Conservation (phyloP, 2,113 vertebrate genomes). For the Vireo altiloquus region DNA sequence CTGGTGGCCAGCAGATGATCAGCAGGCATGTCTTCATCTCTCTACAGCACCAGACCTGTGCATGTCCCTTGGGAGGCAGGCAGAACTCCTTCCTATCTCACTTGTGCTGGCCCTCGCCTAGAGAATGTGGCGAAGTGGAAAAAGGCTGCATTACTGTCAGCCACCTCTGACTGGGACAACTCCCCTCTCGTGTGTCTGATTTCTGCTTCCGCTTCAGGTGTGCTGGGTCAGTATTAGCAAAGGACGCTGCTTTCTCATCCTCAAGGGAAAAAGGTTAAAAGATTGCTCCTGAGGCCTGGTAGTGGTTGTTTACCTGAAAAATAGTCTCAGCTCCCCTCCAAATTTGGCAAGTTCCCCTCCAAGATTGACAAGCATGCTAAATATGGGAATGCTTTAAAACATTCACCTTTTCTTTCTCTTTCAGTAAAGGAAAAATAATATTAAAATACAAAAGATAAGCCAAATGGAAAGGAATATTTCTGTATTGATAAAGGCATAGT, state of each 20-base stretch:
- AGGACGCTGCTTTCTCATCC: neutral
- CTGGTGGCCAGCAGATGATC: neutral
- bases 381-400: neutral
- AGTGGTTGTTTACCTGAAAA: neutral
- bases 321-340: neutral
- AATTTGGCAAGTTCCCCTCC: neutral
- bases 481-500: neutral
- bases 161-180: neutral
- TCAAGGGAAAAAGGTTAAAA: neutral
- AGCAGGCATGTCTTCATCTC: neutral
- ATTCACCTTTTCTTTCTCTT: neutral
- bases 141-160: neutral
- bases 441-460: neutral
- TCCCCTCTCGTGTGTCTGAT: neutral
- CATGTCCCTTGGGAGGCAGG: rapidly evolving
- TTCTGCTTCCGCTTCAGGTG: neutral
- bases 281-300: neutral
- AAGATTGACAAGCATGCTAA: neutral
- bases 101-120: rapidly evolving
- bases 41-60: rapidly evolving
- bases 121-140: neutral
- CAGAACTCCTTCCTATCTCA: neutral
- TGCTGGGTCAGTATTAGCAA: neutral
- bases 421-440: neutral
- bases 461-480: neutral